Base-by-base conservation (phyloP, 2,113 vertebrate genomes). In the Menidia beryllina region DNA sequence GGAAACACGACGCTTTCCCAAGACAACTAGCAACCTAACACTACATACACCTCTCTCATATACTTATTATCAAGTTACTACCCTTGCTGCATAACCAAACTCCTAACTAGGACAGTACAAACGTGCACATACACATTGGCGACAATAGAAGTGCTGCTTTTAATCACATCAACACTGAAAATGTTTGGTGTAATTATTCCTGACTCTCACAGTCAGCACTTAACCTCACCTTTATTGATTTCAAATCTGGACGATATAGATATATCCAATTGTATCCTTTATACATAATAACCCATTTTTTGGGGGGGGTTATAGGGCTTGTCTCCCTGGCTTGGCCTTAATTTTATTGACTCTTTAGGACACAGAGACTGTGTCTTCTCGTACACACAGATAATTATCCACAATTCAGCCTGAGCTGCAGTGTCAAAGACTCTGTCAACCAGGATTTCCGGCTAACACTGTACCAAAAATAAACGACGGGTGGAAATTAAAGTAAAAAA, bases 11-110 rank as follows among this genome's bases (percentile, higher is more conserved):
- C 5, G 14, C 77, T 63, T 81, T 81, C 69, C 72, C 68, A 82
- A 79, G 83, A 84, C 88, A 85, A 63, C 45, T 30, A 2, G 89
- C 48, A 86, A 91, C 81, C 54, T 9, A n/a, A 88, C 66, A 82
- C 89, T 51, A 66, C 74, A 79, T 79, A 85, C 74, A 77, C 34
- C 60, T 66, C 73, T 43, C 51, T 68, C 66, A 82, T 27, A 69
- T 72, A 72, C 68, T 56, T 48, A n/a, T 71, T 81, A 81, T 88
- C 81, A 41, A 21, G 81, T 91, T 86, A 65, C 83, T 6, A 21
- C 23, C 21, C 55, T 73, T 51, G 21, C 55, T 43, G 0, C 71
- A 23, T 56, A 45, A 54, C 5, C 54, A 72, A 43, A 53, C 64
- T 59, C 47, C 47, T 68, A 54, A 60, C 63, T 65, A 21, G 53